Evolutionary conservation across 2,888 invertebrate genomes (phyloP).

Genomic region (Cosmia pyralina): DNA sequence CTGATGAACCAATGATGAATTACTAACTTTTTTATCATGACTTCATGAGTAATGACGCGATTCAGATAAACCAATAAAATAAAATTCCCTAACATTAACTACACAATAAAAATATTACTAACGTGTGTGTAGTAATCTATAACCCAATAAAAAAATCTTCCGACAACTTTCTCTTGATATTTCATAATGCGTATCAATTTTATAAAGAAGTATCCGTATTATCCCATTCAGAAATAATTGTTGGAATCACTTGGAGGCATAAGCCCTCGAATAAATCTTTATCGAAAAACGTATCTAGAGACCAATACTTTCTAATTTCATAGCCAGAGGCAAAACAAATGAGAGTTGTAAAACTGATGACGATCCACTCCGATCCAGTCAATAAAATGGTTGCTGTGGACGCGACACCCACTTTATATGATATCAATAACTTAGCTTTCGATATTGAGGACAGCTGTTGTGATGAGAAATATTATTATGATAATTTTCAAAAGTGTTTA

Average conservation of each 20-base stretch:
- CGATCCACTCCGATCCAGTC: constrained; percentile 73
- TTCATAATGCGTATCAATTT: constrained; percentile 73
- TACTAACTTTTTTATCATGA: constrained; percentile 1
- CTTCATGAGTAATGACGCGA: constrained; percentile 20
- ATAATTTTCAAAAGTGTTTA: background rate
- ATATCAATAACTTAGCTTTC: constrained; percentile 36
- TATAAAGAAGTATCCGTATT: constrained; percentile 70
- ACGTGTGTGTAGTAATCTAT: constrained; percentile 52
- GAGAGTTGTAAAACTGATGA: constrained; percentile 81
- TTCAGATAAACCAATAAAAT: constrained; percentile 49
- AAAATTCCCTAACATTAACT: constrained; percentile 35
- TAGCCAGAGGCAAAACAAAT: constrained; percentile 84
- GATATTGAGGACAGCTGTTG: constrained; percentile 47
- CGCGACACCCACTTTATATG: constrained; percentile 60
- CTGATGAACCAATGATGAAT: background rate
- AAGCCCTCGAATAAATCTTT: constrained; percentile 84
- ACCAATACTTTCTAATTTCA: constrained; percentile 87
- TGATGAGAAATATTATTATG: constrained; percentile 22
- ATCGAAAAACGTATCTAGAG: constrained; percentile 77
- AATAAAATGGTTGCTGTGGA: constrained; percentile 63
- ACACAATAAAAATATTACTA: constrained; percentile 44
- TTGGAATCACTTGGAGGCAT: constrained; percentile 74
- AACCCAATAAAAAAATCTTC: constrained; percentile 71
- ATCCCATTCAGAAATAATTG: constrained; percentile 76
- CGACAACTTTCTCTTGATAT: constrained; percentile 78